phyloP scores from a whole-genome alignment of 2,797 vertebrate species.

The Halcyon chelicuti region DNA sequence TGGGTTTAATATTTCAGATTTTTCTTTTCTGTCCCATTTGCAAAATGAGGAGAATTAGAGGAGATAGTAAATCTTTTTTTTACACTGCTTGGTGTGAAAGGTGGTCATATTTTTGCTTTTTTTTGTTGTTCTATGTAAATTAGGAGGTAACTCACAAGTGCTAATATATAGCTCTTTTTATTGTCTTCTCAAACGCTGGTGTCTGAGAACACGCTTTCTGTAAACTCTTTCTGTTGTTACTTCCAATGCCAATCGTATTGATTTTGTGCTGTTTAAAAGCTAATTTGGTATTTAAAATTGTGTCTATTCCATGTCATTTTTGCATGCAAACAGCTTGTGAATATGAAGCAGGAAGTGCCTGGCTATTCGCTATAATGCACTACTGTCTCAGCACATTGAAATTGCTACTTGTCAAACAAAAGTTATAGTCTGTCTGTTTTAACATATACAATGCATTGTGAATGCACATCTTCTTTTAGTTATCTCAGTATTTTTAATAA shows the following conservation, averaged over 20 bases:
- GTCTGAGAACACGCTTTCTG: neutral
- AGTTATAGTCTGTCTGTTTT: constrained; percentile 6
- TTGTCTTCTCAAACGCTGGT: neutral
- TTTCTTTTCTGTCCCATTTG: neutral
- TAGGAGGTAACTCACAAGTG: neutral
- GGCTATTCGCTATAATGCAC: neutral
- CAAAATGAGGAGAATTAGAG: neutral
- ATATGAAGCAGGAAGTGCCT: neutral
- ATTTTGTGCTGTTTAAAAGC: constrained; percentile 23
- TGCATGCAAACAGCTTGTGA: neutral
- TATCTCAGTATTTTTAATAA: neutral
- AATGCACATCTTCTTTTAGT: neutral
- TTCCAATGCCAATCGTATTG: neutral
- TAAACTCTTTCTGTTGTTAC: neutral
- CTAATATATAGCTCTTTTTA: neutral
- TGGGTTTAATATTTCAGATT: neutral
- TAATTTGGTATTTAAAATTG: constrained; percentile 27
- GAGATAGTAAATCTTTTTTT: neutral
- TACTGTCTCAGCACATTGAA: neutral
- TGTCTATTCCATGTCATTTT: neutral
- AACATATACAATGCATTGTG: neutral
- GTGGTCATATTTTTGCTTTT: neutral
- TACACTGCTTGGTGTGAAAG: neutral
- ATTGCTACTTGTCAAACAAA: neutral
- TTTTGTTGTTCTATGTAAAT: neutral